Conservation (phyloP, 2,113 vertebrate genomes). For the Romanogobio albipinnatus region DNA sequence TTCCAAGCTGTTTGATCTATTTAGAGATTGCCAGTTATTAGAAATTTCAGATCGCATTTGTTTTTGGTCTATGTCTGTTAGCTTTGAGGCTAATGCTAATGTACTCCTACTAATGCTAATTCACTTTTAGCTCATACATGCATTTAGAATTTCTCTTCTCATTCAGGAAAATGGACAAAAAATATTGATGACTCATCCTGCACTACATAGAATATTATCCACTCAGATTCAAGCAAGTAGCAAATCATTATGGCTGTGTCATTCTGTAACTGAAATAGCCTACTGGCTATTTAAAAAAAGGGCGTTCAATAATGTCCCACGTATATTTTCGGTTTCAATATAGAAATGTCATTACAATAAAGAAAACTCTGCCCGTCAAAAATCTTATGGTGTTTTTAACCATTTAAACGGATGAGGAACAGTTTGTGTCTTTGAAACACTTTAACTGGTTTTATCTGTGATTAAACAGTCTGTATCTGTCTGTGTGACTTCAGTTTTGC, state of each 20-base stretch:
- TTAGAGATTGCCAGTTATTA: too few species aligned
- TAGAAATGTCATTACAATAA: neutral
- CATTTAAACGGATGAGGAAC: neutral
- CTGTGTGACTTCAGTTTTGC: constrained; percentile 80
- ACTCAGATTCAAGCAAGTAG: neutral
- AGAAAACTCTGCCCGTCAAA: neutral
- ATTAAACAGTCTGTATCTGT: neutral
- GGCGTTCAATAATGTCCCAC: too few species aligned
- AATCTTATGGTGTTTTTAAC: too few species aligned
- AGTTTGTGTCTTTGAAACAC: neutral
- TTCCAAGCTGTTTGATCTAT: neutral
- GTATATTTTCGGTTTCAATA: too few species aligned
- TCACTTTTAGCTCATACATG: neutral
- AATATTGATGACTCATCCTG: too few species aligned
- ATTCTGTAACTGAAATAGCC: too few species aligned
- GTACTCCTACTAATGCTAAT: neutral
- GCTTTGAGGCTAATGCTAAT: neutral
- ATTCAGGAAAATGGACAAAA: neutral
- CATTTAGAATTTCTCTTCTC: constrained; percentile 9
- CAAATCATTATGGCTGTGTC: too few species aligned
- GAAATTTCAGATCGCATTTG: too few species aligned
- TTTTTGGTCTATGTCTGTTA: too few species aligned
- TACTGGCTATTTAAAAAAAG: too few species aligned
- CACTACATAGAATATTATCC: neutral
- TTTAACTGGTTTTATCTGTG: neutral